Evolutionary conservation across 2,797 vertebrate genomes (phyloP), one percentile per base, ranked within the genome.

Genomic region (Acridotheres tristis): DNA sequence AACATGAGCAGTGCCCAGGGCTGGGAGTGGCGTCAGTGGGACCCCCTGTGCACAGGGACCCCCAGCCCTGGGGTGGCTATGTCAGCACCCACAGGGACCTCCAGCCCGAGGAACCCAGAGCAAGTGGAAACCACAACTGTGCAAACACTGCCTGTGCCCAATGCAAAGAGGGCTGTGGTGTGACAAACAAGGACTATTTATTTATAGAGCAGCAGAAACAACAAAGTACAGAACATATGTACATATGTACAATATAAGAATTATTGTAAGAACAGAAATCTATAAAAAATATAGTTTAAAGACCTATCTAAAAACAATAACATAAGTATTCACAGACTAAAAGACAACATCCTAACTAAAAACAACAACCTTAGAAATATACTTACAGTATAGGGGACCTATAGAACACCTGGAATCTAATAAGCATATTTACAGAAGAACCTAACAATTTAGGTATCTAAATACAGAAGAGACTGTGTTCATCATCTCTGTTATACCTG

Each of bases 141-240:
- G 25, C 9, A 57, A 84, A 73, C 0, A 0, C 30, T 50, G 17
- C 5, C 4, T 34, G 50, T 57, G 43, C 32, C 17, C 32, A 66
- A 22, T 66, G 26, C 38, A 43, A 21, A 42, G 71, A 36, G 9
- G 26, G 50, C 50, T 27, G 16, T 16, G 48, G 26, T 6, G 16
- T 51, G 50, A 72, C 36, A 47, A 40, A n/a, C 19, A 54, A 23
- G 13, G 13, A 34, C 13, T 25, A 4, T 50, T 48, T 66, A 30
- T 55, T n/a, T 68, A 58, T 10, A 58, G 15, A 48, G 19, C 5
- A 71, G 13, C 38, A 54, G 13, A 42, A 42, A 54, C 17, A 54
- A 19, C 29, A 25, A 55, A 67, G 32, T n/a, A 21, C 20, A 12
- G 20, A 55, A 55, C 20, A 55, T n/a, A 55, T 55, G 53, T 55